Conservation (phyloP, 2,113 vertebrate species). For the Rissa tridactyla region DNA sequence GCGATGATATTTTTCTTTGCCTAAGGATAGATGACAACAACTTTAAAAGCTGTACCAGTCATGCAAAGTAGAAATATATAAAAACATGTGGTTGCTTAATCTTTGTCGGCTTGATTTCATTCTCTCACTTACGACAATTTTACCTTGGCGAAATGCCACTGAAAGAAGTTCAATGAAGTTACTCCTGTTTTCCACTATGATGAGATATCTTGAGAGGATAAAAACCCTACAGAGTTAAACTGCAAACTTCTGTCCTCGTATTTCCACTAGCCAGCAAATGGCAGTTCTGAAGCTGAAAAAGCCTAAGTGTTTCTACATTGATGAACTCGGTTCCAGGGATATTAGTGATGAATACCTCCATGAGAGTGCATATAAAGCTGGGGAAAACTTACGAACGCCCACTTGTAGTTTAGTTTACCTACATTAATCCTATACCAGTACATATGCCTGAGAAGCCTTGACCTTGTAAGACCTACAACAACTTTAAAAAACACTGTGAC, state of each 20-base stretch:
- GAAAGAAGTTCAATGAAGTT: constrained; percentile 5
- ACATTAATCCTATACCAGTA: neutral
- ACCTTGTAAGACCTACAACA: neutral
- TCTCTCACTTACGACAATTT: neutral
- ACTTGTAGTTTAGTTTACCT: neutral
- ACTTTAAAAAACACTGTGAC: neutral
- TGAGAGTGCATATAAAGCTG: neutral
- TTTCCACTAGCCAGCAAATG: neutral
- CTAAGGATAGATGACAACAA: constrained; percentile 30
- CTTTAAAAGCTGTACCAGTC: constrained; percentile 26
- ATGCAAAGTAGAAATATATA: constrained; percentile 43
- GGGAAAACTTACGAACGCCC: neutral
- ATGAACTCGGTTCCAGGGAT: neutral
- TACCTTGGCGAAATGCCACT: neutral
- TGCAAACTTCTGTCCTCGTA: neutral
- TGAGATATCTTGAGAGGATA: neutral
- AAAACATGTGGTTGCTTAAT: constrained; percentile 48
- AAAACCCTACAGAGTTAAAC: neutral
- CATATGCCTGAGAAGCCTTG: neutral
- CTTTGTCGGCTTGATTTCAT: constrained; percentile 6
- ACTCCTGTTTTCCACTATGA: constrained; percentile 17
- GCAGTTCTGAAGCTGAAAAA: neutral
- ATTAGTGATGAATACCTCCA: neutral
- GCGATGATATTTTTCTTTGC: constrained; percentile 13
- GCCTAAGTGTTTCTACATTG: neutral